phyloP scores from a whole-genome alignment of 2,797 vertebrate genomes.

The Mormyrus proboscirostris region DNA sequence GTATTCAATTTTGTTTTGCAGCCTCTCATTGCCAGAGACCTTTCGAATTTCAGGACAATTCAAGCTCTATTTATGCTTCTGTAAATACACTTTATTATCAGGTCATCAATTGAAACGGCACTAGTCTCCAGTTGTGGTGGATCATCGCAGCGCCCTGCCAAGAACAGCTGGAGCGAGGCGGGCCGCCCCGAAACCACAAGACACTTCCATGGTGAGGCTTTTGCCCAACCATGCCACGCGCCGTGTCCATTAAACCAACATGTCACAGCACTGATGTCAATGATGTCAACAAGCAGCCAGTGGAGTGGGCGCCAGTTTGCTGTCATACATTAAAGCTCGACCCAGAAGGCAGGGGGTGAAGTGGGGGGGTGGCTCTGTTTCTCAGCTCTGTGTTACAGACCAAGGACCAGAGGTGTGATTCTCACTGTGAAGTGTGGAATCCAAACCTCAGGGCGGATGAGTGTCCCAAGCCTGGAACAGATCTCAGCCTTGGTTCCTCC shows the following conservation, averaged over 20 bases:
- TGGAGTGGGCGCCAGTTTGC: not conserved
- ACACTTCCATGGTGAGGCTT: slow-evolving; percentile 50
- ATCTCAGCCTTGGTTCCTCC: not conserved
- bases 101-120: slow-evolving; percentile 42
- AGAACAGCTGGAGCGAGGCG: slow-evolving; percentile 55
- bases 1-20: slow-evolving; percentile 40
- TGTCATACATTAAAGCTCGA: not conserved
- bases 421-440: not conserved
- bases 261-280: slow-evolving; percentile 38
- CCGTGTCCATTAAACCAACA: slow-evolving; percentile 51
- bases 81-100: slow-evolving; percentile 51
- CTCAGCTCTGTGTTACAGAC: not conserved
- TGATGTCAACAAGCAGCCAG: slow-evolving; percentile 33
- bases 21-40: slow-evolving; percentile 46
- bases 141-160: slow-evolving; percentile 66
- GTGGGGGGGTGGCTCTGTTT: not conserved
- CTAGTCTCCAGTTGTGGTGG: slow-evolving; percentile 50
- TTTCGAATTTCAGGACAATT: slow-evolving; percentile 50
- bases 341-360: not conserved
- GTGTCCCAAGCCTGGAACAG: not conserved
- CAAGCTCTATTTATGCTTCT: slow-evolving; percentile 53
- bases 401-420: slow-evolving; percentile 28
- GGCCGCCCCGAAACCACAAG: slow-evolving; percentile 57
- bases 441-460: slow-evolving; percentile 27
- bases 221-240: slow-evolving; percentile 56